Base-by-base conservation (phyloP, 2,888 invertebrate species). In the Macrophya alboannulata region DNA sequence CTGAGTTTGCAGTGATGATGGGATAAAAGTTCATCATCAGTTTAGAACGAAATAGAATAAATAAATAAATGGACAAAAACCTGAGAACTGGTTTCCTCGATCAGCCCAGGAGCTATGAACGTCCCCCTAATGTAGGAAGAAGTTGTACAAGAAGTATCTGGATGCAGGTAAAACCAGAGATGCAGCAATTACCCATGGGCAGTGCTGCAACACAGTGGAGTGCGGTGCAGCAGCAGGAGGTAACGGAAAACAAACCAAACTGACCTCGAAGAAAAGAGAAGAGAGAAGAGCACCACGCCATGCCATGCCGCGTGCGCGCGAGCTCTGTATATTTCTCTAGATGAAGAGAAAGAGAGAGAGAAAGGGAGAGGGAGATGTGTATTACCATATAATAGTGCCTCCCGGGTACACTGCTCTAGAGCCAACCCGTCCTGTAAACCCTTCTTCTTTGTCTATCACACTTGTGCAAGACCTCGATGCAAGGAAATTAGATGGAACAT, bases 301-400 rank as follows among this genome's bases (percentile, higher is more conserved):
- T 10, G 15, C 37, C 9, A 79, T 74, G 85, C 21, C 81, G 59
- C 81, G 62, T 62, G 81, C 81, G 59, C 81, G 59, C 40, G 65
- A 81, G 65, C n/a, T 40, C 43, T 5, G 9, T 9, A 45, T 10
- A 59, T 31, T 37, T 8, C 21, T 2, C 12, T 31, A 82, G 76
- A 86, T 76, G 72, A 72, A 31, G 84, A 86, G 86, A 85, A 81
- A 25, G 84, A 84, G 84, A 77, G 77, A 62, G 31, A 25, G 25
- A 84, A 77, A 71, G n/a, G 45, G 68, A 72, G 86, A 87, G 89
- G 90, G 92, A 92, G 90, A 90, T 90, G 89, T 88, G 92, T 92
- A 93, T 93, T 93, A 93, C 92, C 93, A 93, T 93, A 93, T 93
- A 93, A 93, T 93, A 92, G 93, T 93, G 91, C 92, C 93, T 92